phyloP scores from a whole-genome alignment of 2,113 vertebrate species.

The Oophaga pumilio region DNA sequence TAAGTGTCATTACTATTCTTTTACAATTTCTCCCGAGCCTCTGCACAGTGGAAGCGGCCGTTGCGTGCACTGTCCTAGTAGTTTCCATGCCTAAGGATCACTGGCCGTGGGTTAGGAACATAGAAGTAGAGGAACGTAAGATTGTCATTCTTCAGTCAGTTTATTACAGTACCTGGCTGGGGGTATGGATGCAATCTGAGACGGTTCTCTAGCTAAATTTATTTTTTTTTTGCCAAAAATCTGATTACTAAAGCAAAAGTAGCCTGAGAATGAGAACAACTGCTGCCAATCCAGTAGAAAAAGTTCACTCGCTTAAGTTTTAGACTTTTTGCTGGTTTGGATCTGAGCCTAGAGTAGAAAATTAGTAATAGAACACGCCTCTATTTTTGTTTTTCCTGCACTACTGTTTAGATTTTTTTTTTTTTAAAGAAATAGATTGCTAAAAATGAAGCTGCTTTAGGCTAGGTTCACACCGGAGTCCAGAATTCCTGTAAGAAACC shows the following conservation, averaged over 20 bases:
- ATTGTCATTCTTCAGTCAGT: neutral
- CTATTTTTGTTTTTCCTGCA: neutral
- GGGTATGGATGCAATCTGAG: neutral
- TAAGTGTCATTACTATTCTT: neutral
- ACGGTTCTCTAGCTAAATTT: no score
- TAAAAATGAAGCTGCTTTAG: neutral
- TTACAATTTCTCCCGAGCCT: neutral
- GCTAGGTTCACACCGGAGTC: no score
- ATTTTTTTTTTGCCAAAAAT: neutral
- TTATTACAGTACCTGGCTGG: neutral
- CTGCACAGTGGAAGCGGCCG: constrained; percentile 5
- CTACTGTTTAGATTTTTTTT: neutral
- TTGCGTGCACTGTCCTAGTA: neutral
- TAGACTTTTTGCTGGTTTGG: neutral
- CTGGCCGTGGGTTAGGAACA: neutral
- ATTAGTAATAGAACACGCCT: neutral
- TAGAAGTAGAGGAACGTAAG: neutral
- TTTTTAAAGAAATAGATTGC: neutral
- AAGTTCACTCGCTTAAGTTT: neutral
- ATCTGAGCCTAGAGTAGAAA: neutral
- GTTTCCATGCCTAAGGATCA: neutral
- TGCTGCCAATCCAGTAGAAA: neutral
- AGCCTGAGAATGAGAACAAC: neutral
- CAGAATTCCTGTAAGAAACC: no score
- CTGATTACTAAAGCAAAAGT: neutral